Evolutionary conservation across 2,113 vertebrate genomes (phyloP), one percentile per base, ranked within the genome.

Genomic region (Ahaetulla prasina): DNA sequence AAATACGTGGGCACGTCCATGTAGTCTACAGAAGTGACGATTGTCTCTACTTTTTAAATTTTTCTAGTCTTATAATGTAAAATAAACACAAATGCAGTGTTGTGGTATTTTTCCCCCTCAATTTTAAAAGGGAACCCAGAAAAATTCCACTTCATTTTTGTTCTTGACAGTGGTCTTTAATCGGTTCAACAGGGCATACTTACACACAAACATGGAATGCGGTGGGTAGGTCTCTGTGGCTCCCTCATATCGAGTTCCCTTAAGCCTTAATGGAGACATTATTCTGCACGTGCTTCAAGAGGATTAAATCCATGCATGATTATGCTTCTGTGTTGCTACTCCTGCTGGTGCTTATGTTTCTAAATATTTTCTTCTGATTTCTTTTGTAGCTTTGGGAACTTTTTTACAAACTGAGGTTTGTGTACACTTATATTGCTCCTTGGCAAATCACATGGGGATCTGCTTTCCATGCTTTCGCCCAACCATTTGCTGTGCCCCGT

Each of bases 401-500:
- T 89, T 98, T 99, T 96, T 99, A 99, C 97, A 99, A 99, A 95
- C 93, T 99, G 96, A 98, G 98, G 96, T 99, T 99, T 95, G 99
- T 99, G 90, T 99, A 99, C 96, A 99, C 99, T 94, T 99, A 99
- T 95, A 99, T 99, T 54, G 99, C 99, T 89, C 99, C 99, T 0
- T 99, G 99, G 99, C 99, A 99, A 94, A 99, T 99, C 96, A 99
- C 99, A 0, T 99, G 99, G 99, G 99, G 99, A 55, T 99, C 99
- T 89, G 99, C 99, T 85, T 99, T 99, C 95, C 99, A 99, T 86
- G 99, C 99, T 94, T 99, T 99, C 68, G 99, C 99, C 95, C 99
- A 99, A 95, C 99, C 99, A 14, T 99, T 99, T 93, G 99, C 99
- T 74, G 99, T 99, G 95, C 99, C 99, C 97, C 99, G 99, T 99